Conservation (phyloP, 2,888 invertebrate genomes). For the Aleiodes testaceus region DNA sequence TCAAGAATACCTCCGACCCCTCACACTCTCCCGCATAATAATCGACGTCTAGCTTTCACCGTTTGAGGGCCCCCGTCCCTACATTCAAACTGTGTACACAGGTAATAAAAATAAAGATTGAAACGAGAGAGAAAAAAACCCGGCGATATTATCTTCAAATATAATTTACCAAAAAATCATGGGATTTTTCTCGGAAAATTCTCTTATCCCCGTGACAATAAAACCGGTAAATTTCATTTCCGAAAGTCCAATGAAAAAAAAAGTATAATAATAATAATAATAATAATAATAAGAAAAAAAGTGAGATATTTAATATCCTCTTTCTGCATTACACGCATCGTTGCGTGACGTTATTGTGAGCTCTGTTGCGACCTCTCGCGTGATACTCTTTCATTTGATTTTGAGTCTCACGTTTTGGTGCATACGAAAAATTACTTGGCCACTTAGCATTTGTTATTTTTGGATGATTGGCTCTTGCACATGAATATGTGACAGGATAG, state of each 20-base stretch:
- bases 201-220: neutral
- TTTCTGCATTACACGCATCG: conserved; percentile 23
- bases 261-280: neutral
- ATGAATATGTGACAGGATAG: conserved; percentile 19
- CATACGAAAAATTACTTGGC: conserved; percentile 29
- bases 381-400: conserved; percentile 51
- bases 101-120: conserved; percentile 6
- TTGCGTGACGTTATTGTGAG: conserved; percentile 27
- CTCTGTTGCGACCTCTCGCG: conserved; percentile 43
- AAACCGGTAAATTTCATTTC: conserved; percentile 1
- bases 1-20: neutral
- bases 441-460: conserved; percentile 41
- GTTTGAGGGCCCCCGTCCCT: conserved; percentile 39
- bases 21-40: conserved; percentile 37
- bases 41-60: conserved; percentile 43
- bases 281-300: neutral
- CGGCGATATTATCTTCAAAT: neutral
- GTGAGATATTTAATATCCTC: neutral
- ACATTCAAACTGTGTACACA: conserved; percentile 4
- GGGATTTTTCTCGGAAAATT: neutral
- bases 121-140: neutral
- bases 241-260: conserved; percentile 9
- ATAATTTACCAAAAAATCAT: neutral
- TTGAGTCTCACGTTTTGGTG: conserved; percentile 31
- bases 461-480: conserved; percentile 25